Conservation (phyloP, 2,888 invertebrate genomes). For the Dicyrtomina minuta region DNA sequence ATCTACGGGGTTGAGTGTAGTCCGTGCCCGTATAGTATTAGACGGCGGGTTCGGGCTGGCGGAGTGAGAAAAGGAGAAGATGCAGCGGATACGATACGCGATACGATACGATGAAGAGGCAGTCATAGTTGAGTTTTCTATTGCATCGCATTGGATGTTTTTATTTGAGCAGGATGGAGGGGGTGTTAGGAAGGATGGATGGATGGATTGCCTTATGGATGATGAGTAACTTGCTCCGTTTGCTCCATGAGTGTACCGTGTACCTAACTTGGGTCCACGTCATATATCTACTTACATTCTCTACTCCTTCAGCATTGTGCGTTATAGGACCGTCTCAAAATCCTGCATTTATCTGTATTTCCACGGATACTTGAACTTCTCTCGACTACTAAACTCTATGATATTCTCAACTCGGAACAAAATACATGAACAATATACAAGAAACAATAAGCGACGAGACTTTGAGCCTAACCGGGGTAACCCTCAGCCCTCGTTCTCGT, state of each 20-base stretch:
- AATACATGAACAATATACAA: too few species aligned
- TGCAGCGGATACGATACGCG: constrained; percentile 9
- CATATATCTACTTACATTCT: not conserved
- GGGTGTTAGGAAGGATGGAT: constrained; percentile 32
- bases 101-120: not conserved
- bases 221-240: constrained; percentile 21
- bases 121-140: constrained; percentile 22
- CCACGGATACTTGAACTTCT: too few species aligned
- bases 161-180: constrained; percentile 36
- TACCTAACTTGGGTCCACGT: not conserved
- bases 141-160: constrained; percentile 30
- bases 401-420: too few species aligned
- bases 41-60: too few species aligned
- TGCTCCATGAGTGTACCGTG: not conserved
- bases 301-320: not conserved
- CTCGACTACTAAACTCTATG: too few species aligned
- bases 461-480: too few species aligned
- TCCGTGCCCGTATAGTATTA: too few species aligned
- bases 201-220: constrained; percentile 34
- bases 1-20: too few species aligned
- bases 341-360: too few species aligned
- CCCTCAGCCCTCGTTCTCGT: too few species aligned
- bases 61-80: not conserved
- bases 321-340: too few species aligned
- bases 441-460: too few species aligned